Conservation (phyloP, 2,888 invertebrate genomes). For the Saturnia pavonia region DNA sequence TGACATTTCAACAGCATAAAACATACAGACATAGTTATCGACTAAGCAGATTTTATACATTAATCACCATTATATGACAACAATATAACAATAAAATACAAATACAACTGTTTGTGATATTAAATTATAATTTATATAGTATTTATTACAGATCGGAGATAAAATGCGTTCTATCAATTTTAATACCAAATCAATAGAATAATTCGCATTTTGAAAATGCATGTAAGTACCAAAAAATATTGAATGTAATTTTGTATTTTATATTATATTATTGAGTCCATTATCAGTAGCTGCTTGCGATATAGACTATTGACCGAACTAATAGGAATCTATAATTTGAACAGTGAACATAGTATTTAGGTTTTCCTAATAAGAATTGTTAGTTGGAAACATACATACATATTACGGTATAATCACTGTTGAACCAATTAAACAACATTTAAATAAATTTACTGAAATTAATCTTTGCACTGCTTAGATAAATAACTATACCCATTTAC, state of each 20-base stretch:
- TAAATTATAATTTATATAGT: no score
- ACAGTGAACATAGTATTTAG: not conserved
- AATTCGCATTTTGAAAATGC: not conserved
- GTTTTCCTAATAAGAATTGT: not conserved
- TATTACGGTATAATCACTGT: not conserved
- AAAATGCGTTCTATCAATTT: not conserved
- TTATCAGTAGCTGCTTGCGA: not conserved
- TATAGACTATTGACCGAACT: not conserved
- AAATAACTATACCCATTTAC: conserved; percentile 13
- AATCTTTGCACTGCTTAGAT: conserved; percentile 1
- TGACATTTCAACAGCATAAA: conserved; percentile 61
- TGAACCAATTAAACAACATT: not conserved
- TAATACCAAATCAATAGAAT: not conserved
- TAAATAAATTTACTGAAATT: not conserved
- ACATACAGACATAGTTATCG: conserved; percentile 47
- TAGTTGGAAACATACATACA: not conserved
- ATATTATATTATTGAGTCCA: not conserved
- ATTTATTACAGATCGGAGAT: not conserved
- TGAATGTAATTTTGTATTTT: not conserved
- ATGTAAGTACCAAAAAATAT: not conserved
- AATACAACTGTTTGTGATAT: no score
- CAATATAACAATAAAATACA: not conserved
- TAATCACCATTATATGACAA: not conserved
- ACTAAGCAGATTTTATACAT: conserved; percentile 27
- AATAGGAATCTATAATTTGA: not conserved